Evolutionary conservation across 2,888 invertebrate species (phyloP), one percentile per base, ranked within the genome.

Genomic region (Desoria tigrina): DNA sequence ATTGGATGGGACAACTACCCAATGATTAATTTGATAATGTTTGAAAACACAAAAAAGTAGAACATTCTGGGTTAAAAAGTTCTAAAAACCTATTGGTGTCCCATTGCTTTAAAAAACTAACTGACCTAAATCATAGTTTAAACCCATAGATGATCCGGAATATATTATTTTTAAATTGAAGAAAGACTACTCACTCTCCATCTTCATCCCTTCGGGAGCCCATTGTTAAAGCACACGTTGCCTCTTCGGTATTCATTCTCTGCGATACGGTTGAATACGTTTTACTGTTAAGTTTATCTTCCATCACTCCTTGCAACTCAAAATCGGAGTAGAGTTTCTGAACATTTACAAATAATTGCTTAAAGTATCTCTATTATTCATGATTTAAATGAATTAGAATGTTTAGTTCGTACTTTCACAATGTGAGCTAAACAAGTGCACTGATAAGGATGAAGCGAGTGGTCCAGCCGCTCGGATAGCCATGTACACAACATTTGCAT

Each of bases 291-390:
- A 99, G 84, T 81, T 94, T 93, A 80, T 97, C 96, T 79, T 98
- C 97, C 81, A 94, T 93, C 51, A 99, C 96, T 74, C 98, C 98
- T 84, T 99, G 98, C 68, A 99, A 86, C 84, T 98, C 98, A 83
- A 98, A 99, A 83, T 99, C 98, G 55, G 95, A 93, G 84, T 96
- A 97, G 81, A 97, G 88, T 90, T 99, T 99, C 93, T 98, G 83
- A 45, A 58, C 24, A 58, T 49, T 18, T 7, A 63, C 32, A 49
- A 27, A 42, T 53, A 54, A 4, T 11, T 42, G 11, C 50, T 24
- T 27, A 39, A 39, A 16, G 39, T 45, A 16, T 16, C 24, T 24
- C 24, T 6, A 37, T 37, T 24, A 24, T n/a, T n/a, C n/a, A n/a
- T n/a, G n/a, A n/a, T n/a, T n/a, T n/a, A n/a, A n/a, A n/a, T n/a